phyloP scores from a whole-genome alignment of 2,797 vertebrate genomes.

The Tarsius wallacei region DNA sequence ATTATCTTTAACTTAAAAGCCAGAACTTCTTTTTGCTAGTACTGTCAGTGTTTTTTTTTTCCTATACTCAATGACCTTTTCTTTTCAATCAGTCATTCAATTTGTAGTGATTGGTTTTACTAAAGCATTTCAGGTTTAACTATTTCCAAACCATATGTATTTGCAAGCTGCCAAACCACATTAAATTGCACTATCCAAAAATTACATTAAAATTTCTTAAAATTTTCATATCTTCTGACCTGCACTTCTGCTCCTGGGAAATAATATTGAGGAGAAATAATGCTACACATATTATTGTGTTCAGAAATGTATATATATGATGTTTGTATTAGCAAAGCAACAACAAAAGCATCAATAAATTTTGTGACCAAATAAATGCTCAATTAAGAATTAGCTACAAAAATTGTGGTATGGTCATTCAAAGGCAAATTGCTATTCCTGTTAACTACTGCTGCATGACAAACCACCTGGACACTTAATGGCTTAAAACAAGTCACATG shows the following conservation, averaged over 20 bases:
- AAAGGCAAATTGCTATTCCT: not conserved
- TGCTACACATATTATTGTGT: not conserved
- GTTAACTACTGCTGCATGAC: not conserved
- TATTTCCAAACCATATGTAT: conserved; percentile 6
- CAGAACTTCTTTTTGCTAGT: conserved; percentile 39
- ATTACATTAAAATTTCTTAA: not conserved
- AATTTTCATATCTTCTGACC: not conserved
- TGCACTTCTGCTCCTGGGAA: conserved; percentile 28
- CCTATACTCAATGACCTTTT: not conserved
- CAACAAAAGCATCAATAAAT: not conserved
- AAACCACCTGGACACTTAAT: not conserved
- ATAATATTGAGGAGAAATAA: conserved; percentile 40
- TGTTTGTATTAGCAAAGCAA: not conserved
- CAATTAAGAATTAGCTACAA: not conserved
- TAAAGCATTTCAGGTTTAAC: not conserved
- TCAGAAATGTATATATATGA: not conserved
- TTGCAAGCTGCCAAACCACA: not conserved
- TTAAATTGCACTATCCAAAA: not conserved
- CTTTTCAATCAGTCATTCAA: not conserved
- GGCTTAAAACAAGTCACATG: not conserved
- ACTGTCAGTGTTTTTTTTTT: not conserved
- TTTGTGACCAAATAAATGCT: not conserved
- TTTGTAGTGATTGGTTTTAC: conserved; percentile 25
- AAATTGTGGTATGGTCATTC: not conserved
- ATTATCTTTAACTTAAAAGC: conserved; percentile 22